phyloP scores from a whole-genome alignment of 2,113 vertebrate genomes.

The Pterophyllum scalare region DNA sequence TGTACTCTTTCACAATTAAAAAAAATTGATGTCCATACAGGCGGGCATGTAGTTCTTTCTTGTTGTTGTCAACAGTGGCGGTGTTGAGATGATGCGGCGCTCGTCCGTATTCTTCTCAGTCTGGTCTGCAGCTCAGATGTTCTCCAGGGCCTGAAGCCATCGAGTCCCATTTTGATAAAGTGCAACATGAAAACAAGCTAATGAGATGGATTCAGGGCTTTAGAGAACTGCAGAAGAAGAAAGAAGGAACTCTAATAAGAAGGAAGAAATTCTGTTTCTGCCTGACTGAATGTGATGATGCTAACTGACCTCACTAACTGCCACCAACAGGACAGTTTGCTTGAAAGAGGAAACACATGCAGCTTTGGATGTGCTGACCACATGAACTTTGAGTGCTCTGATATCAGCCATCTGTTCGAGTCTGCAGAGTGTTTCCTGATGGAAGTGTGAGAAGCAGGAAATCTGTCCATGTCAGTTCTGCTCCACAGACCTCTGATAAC shows the following conservation, averaged over 20 bases:
- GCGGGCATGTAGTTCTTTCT: constrained; percentile 93
- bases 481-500: constrained; percentile 83
- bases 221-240: constrained; percentile 28
- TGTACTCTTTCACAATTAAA: constrained; percentile 99
- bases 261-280: constrained; percentile 66
- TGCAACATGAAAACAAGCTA: constrained; percentile 73
- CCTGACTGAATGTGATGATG: constrained; percentile 13
- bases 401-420: neutral
- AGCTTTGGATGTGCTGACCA: neutral
- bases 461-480: constrained; percentile 85
- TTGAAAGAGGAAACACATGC: neutral
- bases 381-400: neutral
- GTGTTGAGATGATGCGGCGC: constrained; percentile 76
- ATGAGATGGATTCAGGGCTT: constrained; percentile 75
- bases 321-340: neutral
- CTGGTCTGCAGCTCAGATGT: constrained; percentile 76
- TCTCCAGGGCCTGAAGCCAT: constrained; percentile 52
- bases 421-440: constrained; percentile 70
- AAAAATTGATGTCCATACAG: constrained; percentile 98
- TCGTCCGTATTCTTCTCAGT: constrained; percentile 67
- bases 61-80: constrained; percentile 93
- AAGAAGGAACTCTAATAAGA: constrained; percentile 54
- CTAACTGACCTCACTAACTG: constrained; percentile 24
- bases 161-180: constrained; percentile 65
- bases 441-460: constrained; percentile 83